These are phyloP conservation scores for Elysia chlorotica DNA, from an alignment of 1,140 invertebrate genomes.

Conservation along the genomic window DNA sequence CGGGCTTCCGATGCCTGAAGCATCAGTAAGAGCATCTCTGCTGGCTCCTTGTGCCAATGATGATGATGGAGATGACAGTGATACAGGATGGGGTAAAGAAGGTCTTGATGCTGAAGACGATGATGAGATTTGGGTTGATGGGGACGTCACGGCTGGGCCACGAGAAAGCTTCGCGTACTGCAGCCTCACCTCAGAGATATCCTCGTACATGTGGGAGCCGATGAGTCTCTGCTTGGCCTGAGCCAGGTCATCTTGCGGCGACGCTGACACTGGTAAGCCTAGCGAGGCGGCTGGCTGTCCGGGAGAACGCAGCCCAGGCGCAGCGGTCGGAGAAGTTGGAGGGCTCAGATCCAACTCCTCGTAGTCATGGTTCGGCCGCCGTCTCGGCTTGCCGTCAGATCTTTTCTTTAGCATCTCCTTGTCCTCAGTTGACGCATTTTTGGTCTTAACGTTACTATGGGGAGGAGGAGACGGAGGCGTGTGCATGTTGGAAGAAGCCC, in stretches of 20 bases:
- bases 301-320: neutral
- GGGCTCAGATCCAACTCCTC: conserved; percentile 17
- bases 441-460: neutral
- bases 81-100: too few relatives aligned
- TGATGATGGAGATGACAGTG: too few relatives aligned
- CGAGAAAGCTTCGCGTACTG: too few relatives aligned
- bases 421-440: neutral
- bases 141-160: too few relatives aligned
- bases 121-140: too few relatives aligned
- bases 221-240: conserved; percentile 33
- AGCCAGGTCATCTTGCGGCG: too few relatives aligned
- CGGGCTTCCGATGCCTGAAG: too few relatives aligned
- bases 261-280: neutral
- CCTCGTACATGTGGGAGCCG: conserved; percentile 44
- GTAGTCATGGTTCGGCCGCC: conserved; percentile 20
- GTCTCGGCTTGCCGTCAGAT: neutral
- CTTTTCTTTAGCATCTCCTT: neutral
- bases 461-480: neutral
- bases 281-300: neutral
- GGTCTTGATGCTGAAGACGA: too few relatives aligned
- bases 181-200: conserved; percentile 33
- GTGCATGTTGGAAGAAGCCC: neutral
- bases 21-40: too few relatives aligned
- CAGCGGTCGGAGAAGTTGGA: conserved; percentile 3
- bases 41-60: too few relatives aligned